Percentiles rank a stretch among this genome's conserved stretches.
Conservation (phyloP, 2,113 vertebrate genomes). For the Oceanodroma tethys region DNA sequence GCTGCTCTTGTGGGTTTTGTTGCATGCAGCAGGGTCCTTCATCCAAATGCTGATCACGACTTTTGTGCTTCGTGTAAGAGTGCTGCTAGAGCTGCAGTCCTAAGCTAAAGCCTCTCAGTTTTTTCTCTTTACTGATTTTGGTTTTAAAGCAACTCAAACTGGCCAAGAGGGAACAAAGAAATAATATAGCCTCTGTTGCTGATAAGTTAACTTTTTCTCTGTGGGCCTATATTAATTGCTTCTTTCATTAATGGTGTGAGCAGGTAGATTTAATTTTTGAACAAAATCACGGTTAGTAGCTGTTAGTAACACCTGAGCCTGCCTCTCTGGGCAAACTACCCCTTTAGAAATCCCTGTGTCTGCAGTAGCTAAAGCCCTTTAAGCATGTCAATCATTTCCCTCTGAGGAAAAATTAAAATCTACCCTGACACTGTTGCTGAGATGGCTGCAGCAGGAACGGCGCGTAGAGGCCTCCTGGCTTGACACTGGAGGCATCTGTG, state of each 20-base stretch:
- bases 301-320: neutral
- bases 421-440: neutral
- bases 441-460: neutral
- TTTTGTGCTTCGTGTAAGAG: rapidly evolving
- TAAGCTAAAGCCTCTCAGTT: neutral
- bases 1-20: neutral
- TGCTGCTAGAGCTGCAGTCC: neutral
- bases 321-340: neutral
- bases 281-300: neutral
- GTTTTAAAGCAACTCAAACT: neutral
- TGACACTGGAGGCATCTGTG: neutral
- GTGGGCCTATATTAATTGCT: neutral
- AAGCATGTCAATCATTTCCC: neutral
- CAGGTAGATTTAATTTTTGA: neutral
- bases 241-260: neutral
- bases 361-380: neutral
- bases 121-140: neutral
- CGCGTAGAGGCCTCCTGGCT: neutral
- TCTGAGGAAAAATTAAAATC: neutral
- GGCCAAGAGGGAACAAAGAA: neutral
- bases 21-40: neutral
- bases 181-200: neutral
- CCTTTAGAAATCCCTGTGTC: neutral
- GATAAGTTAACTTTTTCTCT: neutral
- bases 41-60: neutral